Evolutionary conservation across 2,888 invertebrate species (phyloP).

Genomic region (Neocrepidodera transversa): DNA sequence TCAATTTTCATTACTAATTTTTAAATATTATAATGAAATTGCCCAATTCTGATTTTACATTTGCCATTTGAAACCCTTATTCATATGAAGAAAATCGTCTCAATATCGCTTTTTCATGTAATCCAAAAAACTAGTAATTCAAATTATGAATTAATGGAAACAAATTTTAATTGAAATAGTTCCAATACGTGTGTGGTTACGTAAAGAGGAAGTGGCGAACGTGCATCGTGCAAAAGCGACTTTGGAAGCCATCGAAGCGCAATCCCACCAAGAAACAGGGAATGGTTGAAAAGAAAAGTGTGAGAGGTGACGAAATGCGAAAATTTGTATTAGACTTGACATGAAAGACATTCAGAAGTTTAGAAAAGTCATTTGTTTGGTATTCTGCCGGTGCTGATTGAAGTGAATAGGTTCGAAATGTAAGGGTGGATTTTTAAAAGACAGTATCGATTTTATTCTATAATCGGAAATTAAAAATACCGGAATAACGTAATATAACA

Average conservation of each 20-base stretch:
- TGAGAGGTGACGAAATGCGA: conserved; percentile 16
- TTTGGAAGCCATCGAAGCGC: conserved; percentile 3
- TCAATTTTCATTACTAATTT: too few species aligned
- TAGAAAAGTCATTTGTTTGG: conserved; percentile 24
- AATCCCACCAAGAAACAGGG: background rate
- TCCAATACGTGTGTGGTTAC: background rate
- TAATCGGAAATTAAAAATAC: too few species aligned
- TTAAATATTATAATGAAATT: too few species aligned
- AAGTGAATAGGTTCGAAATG: conserved; percentile 16
- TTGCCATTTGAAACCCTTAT: too few species aligned
- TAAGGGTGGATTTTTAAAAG: conserved; percentile 2
- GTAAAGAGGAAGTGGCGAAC: background rate
- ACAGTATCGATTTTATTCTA: conserved; percentile 9
- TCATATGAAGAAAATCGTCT: too few species aligned
- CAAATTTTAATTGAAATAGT: too few species aligned
- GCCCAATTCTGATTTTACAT: too few species aligned
- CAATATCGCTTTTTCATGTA: too few species aligned
- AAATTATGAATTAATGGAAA: too few species aligned
- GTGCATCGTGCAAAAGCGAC: background rate
- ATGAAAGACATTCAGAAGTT: conserved; percentile 20
- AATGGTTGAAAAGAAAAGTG: background rate
- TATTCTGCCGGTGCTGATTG: conserved; percentile 19
- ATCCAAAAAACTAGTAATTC: too few species aligned
- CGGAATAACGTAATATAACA: too few species aligned
- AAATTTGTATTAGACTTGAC: conserved; percentile 18